Conservation (phyloP, 53 echinoderm and acorn worm genomes). For the Stichopus horrens region DNA sequence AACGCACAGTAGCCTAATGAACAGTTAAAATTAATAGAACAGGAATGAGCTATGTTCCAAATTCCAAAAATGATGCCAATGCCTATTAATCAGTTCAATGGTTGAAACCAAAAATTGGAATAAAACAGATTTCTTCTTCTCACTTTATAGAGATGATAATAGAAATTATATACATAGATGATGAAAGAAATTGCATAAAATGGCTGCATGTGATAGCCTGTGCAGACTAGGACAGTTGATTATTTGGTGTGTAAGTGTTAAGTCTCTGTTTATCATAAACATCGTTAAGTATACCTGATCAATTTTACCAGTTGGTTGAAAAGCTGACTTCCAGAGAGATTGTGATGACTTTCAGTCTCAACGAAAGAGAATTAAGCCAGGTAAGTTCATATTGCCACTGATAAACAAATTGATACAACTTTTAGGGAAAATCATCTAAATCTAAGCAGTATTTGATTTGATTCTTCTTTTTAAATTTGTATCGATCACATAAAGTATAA, state of each 20-base stretch:
- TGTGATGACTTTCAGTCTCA: neutral
- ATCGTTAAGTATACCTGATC: constrained; percentile 32
- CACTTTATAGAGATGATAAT: too few species aligned
- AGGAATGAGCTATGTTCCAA: neutral
- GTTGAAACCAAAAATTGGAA: too few species aligned
- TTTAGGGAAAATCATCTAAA: too few species aligned
- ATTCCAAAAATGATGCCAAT: too few species aligned
- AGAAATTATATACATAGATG: too few species aligned
- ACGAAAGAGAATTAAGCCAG: too few species aligned
- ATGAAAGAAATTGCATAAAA: neutral
- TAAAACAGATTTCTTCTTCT: too few species aligned
- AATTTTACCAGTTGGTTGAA: constrained; percentile 46
- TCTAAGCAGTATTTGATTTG: neutral
- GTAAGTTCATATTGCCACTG: neutral
- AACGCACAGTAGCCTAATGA: neutral
- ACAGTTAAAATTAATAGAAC: neutral
- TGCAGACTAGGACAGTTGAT: too few species aligned
- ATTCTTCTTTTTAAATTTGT: neutral
- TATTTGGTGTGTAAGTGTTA: neutral
- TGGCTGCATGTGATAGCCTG: neutral
- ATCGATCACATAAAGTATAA: too few species aligned
- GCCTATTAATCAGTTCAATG: too few species aligned
- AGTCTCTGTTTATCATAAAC: neutral
- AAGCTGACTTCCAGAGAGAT: neutral
- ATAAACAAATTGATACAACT: neutral